These are phyloP conservation scores for Lutra lutra DNA, from an alignment of 2,797 vertebrate species.

Conservation along the genomic window DNA sequence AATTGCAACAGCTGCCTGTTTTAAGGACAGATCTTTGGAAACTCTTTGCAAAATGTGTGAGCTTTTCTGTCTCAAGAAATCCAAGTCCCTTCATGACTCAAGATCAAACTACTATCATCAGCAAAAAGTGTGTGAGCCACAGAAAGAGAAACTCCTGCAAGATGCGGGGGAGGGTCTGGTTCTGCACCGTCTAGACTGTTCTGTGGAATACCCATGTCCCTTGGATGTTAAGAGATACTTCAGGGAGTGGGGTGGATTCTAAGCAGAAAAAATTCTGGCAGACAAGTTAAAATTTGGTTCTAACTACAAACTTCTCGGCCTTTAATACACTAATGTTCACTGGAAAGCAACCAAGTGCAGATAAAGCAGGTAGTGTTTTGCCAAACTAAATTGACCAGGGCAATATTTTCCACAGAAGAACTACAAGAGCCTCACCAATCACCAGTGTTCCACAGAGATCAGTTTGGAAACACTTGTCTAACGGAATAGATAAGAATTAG, in stretches of 20 bases:
- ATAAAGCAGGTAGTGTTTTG: not conserved
- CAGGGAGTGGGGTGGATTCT: no score
- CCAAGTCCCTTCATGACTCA: not conserved
- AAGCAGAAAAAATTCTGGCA: not conserved
- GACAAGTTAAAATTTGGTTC: not conserved
- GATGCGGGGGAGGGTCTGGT: not conserved
- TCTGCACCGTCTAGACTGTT: not conserved
- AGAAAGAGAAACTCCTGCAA: not conserved
- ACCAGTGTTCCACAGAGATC: not conserved
- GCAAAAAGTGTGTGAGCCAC: not conserved
- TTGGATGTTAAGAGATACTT: not conserved
- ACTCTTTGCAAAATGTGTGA: conserved; percentile 9
- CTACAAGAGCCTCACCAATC: not conserved
- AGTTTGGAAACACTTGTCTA: not conserved
- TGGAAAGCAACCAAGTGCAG: not conserved
- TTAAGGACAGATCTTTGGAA: conserved; percentile 55
- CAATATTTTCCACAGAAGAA: not conserved
- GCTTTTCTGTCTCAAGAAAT: conserved; percentile 45
- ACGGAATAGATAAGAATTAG: not conserved
- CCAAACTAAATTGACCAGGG: not conserved
- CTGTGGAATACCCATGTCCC: not conserved
- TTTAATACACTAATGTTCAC: not conserved
- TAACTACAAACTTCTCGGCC: not conserved
- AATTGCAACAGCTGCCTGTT: not conserved
- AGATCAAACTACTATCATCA: conserved; percentile 4